Conservation (phyloP, 1,140 invertebrate species). For the Melitaea cinxia region DNA sequence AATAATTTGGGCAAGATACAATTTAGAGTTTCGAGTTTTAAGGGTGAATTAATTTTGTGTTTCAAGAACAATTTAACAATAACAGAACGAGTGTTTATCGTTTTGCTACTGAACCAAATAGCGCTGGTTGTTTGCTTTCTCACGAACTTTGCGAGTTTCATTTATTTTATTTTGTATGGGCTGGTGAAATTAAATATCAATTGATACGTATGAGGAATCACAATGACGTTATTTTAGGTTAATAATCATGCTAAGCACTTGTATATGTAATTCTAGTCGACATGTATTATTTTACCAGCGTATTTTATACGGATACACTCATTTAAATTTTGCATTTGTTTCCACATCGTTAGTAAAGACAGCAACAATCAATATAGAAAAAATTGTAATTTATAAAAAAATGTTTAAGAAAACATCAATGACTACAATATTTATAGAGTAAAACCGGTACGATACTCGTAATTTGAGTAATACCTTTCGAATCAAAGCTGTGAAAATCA, state of each 20-base stretch:
- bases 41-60: slow-evolving; percentile 75
- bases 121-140: slow-evolving; percentile 15
- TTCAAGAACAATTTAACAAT: slow-evolving; percentile 58
- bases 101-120: slow-evolving; percentile 5
- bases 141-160: slow-evolving; percentile 4
- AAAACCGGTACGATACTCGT: no score
- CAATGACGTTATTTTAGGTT: neutral
- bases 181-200: neutral
- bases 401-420: no score
- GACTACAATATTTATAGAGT: no score
- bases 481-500: no score
- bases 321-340: no score
- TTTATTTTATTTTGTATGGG: slow-evolving; percentile 3
- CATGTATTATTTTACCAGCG: no score
- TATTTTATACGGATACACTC: no score
- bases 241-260: neutral
- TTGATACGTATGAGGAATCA: neutral
- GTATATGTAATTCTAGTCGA: no score
- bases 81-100: slow-evolving; percentile 39
- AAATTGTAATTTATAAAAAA: no score
- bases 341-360: no score
- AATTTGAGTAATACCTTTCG: no score
- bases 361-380: no score
- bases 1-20: slow-evolving; percentile 76
- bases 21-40: slow-evolving; percentile 73